A percentile compares a stretch with the other conserved stretches of the same genome.
These are phyloP conservation scores for Strix aluco DNA, from an alignment of 2,113 vertebrate species.

Conservation along the genomic window DNA sequence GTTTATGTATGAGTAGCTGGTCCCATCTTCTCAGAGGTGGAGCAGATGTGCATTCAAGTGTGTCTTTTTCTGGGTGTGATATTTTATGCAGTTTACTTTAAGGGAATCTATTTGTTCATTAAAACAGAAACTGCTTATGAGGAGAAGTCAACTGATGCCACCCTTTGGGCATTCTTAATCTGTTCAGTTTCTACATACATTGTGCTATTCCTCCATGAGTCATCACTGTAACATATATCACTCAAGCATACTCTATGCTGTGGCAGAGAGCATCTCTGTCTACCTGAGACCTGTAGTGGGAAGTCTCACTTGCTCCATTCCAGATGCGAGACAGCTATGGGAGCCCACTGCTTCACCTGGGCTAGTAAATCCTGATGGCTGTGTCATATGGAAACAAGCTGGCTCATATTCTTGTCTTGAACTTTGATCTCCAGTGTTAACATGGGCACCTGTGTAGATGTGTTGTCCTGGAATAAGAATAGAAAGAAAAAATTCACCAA, in stretches of 20 bases:
- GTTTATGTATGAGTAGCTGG: neutral
- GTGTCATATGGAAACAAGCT: neutral
- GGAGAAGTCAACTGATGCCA: neutral
- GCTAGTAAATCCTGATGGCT: neutral
- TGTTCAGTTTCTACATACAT: rapidly evolving
- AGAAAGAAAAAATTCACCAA: neutral
- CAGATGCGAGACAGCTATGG: neutral
- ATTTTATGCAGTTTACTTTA: neutral
- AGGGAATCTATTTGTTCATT: neutral
- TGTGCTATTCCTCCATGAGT: neutral
- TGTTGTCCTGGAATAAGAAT: neutral
- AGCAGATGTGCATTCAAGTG: neutral
- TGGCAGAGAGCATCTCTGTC: neutral
- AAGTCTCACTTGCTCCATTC: neutral
- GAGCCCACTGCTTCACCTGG: neutral
- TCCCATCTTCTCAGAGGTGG: neutral
- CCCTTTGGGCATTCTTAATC: neutral
- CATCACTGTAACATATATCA: neutral
- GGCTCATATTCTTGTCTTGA: neutral
- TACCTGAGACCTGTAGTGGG: neutral
- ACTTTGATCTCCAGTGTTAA: neutral
- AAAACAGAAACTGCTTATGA: neutral
- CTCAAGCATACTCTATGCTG: neutral
- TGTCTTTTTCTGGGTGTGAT: neutral
- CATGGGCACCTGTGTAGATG: neutral